Conservation (phyloP, 2,113 vertebrate genomes). For the Narcine bancroftii region DNA sequence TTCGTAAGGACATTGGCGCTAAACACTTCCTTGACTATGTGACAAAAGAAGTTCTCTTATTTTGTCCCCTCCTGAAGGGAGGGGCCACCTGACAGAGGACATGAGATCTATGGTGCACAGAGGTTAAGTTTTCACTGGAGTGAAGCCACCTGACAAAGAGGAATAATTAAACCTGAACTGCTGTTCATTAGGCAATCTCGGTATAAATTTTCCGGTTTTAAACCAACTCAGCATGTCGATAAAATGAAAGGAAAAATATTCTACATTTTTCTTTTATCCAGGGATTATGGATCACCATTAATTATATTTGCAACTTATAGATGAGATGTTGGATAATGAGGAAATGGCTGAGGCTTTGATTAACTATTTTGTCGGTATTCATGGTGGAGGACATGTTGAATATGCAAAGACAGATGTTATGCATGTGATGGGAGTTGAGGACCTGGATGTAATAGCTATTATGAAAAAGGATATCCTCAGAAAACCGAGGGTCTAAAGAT, state of each 20-base stretch:
- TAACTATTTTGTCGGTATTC: no score
- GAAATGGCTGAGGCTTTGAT: no score
- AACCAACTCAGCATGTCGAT: background rate
- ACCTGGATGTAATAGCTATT: no score
- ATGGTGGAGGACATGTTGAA: no score
- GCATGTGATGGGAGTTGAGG: no score
- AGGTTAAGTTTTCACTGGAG: background rate
- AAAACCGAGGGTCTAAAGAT: no score
- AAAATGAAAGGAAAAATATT: background rate
- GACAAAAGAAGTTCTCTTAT: background rate
- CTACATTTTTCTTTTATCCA: background rate
- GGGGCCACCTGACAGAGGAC: background rate
- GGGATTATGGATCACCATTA: background rate
- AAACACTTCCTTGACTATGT: background rate
- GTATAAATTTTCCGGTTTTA: background rate
- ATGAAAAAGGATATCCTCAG: no score
- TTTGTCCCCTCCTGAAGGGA: background rate
- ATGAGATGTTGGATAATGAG: no score
- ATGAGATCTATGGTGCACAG: background rate
- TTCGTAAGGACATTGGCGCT: background rate
- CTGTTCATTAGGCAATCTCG: background rate
- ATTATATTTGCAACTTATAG: background rate
- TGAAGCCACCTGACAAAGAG: background rate
- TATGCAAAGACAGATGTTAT: no score
- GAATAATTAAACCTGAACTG: background rate